phyloP scores from a whole-genome alignment of 2,888 invertebrate species.

The Drosophila tripunctata region DNA sequence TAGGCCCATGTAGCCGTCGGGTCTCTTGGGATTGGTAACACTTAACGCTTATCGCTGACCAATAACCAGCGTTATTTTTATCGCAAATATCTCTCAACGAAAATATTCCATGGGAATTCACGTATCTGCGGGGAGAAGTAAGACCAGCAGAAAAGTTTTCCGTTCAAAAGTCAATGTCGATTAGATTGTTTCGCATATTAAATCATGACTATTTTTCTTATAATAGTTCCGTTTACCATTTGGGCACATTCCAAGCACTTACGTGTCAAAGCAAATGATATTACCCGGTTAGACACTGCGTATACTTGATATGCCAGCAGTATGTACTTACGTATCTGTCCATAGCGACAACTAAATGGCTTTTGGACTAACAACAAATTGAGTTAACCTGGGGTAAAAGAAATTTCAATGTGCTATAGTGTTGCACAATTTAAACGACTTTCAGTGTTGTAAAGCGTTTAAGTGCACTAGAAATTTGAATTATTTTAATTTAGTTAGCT shows the following conservation, averaged over 20 bases:
- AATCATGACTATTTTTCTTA: constrained; percentile 53
- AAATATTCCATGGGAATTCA: not conserved
- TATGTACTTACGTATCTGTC: not conserved
- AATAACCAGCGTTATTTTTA: constrained; percentile 31
- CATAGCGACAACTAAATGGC: not conserved
- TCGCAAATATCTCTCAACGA: not conserved
- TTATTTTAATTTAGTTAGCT: too few relatives aligned
- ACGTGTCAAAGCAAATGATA: constrained; percentile 22
- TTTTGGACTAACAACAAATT: not conserved
- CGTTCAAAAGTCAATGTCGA: constrained; percentile 45
- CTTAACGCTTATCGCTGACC: constrained; percentile 49
- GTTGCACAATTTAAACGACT: not conserved
- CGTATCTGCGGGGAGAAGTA: not conserved
- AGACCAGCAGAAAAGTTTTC: not conserved
- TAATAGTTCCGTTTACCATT: constrained; percentile 21
- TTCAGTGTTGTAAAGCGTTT: not conserved
- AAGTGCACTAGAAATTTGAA: too few relatives aligned
- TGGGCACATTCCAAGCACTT: constrained; percentile 22
- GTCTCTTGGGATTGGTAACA: constrained; percentile 43
- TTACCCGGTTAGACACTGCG: constrained; percentile 23
- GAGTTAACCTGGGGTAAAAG: not conserved
- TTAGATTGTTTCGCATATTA: constrained; percentile 57
- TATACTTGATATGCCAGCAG: constrained; percentile 23
- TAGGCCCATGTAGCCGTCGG: constrained; percentile 8
- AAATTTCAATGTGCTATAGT: too few relatives aligned